A percentile compares a stretch with the other conserved stretches of the same genome.
Evolutionary conservation across 2,113 vertebrate genomes (phyloP).

Genomic region (Emydura subglobosa): DNA sequence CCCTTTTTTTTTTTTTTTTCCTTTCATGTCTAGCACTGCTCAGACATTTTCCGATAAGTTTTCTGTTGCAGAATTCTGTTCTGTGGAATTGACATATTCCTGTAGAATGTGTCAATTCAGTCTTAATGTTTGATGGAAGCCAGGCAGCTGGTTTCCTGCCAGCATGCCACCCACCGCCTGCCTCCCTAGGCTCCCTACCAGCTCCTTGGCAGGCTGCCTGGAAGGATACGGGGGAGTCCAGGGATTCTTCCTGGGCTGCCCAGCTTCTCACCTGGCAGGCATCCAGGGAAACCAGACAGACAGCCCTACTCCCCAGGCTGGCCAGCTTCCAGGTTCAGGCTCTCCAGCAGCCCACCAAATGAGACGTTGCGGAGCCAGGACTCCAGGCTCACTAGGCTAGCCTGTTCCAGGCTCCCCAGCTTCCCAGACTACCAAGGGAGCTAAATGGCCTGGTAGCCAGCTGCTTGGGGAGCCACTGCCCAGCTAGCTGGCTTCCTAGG

Average conservation of each 20-base stretch:
- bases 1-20: fast-evolving
- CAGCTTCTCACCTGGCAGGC: neutral
- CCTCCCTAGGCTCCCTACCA: neutral
- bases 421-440: no score
- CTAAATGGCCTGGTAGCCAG: no score
- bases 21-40: neutral
- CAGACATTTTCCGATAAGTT: neutral
- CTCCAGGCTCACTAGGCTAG: neutral
- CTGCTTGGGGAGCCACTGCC: neutral
- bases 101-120: neutral
- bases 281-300: neutral
- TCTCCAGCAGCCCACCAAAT: neutral
- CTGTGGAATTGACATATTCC: neutral
- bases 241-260: neutral
- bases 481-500: neutral
- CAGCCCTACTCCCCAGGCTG: neutral
- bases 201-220: neutral
- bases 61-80: neutral
- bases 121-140: neutral
- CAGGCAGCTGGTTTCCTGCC: neutral
- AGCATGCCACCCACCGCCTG: neutral
- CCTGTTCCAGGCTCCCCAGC: no score
- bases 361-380: neutral
- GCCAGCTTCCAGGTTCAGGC: neutral
- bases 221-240: neutral